A percentile compares a stretch with the other conserved stretches of the same genome.
These are phyloP conservation scores for Allolobophora icterica DNA, from an alignment of 2,888 invertebrate genomes.

Conservation along the genomic window DNA sequence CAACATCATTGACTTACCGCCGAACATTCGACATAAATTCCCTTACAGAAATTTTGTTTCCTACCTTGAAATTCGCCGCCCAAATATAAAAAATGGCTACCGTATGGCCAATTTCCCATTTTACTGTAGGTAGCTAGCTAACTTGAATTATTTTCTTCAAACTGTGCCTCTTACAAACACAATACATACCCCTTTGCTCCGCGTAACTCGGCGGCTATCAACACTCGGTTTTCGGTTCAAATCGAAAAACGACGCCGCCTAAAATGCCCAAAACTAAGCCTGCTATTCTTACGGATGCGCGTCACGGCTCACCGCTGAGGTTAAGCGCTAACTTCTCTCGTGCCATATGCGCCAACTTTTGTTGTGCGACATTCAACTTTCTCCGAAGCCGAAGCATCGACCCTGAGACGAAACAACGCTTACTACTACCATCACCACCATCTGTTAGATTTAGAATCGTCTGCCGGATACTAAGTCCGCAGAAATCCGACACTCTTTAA, in stretches of 20 bases:
- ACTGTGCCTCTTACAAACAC: neutral
- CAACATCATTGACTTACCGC: no score
- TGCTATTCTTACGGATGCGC: neutral
- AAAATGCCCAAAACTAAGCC: neutral
- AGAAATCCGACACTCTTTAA: slow-evolving; percentile 27
- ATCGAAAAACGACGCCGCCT: neutral
- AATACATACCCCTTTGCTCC: neutral
- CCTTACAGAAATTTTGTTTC: neutral
- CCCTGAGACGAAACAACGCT: neutral
- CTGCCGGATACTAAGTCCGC: slow-evolving; percentile 23
- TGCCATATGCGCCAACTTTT: slow-evolving; percentile 17
- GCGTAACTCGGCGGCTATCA: neutral
- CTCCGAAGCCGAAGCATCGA: neutral
- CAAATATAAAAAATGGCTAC: neutral
- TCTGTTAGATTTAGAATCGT: slow-evolving; percentile 5
- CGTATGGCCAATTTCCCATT: neutral
- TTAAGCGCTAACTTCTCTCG: neutral
- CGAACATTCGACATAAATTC: neutral
- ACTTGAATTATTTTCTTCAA: neutral
- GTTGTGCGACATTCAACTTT: slow-evolving; percentile 17
- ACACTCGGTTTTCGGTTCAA: neutral
- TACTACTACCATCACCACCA: neutral
- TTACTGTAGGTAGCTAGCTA: no score
- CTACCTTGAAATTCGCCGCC: neutral
- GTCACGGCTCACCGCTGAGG: neutral